Evolutionary conservation across 1,140 invertebrate genomes (phyloP).

Genomic region (Rhagoletis zephyria): DNA sequence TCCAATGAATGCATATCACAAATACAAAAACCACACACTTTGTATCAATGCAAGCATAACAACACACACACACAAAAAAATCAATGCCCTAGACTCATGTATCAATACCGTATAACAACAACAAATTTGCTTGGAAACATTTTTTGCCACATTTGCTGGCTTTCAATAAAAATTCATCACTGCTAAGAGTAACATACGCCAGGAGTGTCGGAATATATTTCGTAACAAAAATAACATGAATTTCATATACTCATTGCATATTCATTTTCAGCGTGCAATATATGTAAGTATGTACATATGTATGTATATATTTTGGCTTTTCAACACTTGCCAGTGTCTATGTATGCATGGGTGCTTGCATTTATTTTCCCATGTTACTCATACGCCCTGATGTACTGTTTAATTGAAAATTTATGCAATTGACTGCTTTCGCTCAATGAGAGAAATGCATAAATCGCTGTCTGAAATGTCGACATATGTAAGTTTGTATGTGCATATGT

Average conservation of each 20-base stretch:
- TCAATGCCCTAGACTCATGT: not conserved
- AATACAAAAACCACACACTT: too few relatives aligned
- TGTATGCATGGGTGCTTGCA: too few relatives aligned
- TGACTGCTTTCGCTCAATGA: constrained; percentile 3
- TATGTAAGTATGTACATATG: not conserved
- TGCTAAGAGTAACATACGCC: not conserved
- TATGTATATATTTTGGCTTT: not conserved
- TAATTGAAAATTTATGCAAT: constrained; percentile 36
- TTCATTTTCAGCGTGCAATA: not conserved
- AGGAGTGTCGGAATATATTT: not conserved
- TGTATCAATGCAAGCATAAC: too few relatives aligned
- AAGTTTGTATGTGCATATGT: too few relatives aligned
- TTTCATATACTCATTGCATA: not conserved
- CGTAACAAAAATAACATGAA: not conserved
- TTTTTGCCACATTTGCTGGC: not conserved
- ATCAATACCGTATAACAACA: not conserved
- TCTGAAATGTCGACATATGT: not conserved
- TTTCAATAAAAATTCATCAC: not conserved
- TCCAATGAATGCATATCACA: not conserved
- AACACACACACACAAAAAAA: too few relatives aligned
- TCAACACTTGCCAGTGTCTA: constrained; percentile 23
- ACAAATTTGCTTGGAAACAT: not conserved
- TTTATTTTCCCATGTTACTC: constrained; percentile 40
- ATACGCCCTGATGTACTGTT: constrained; percentile 39
- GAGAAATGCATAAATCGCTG: constrained; percentile 28